Evolutionary conservation across 1,140 invertebrate species (phyloP).

Genomic region (Metaphire vulgaris): DNA sequence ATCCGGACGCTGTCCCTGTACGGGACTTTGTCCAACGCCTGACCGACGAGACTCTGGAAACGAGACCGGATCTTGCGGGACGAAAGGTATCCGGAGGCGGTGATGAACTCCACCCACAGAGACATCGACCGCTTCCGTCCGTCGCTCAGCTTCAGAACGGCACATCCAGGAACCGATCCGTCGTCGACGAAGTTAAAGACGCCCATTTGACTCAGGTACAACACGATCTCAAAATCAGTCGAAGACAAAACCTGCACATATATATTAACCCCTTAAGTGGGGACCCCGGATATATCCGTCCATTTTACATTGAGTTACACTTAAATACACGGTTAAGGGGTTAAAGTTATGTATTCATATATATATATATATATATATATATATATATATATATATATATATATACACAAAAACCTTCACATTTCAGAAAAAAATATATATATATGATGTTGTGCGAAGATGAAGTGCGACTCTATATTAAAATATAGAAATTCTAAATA

Average conservation of each 20-base stretch:
- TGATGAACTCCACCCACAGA: slow-evolving; percentile 94
- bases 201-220: slow-evolving; percentile 92
- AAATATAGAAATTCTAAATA: no score
- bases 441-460: no score
- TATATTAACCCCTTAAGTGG: no score
- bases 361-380: no score
- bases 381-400: no score
- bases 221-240: slow-evolving; percentile 83
- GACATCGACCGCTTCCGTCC: slow-evolving; percentile 91
- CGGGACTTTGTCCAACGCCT: slow-evolving; percentile 84
- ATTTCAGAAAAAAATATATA: no score
- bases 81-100: slow-evolving; percentile 83
- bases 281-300: no score
- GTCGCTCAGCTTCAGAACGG: slow-evolving; percentile 84
- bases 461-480: no score
- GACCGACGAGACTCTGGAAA: slow-evolving; percentile 84
- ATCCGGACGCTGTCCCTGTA: slow-evolving; percentile 80
- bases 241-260: slow-evolving; percentile 66
- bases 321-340: no score
- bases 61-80: slow-evolving; percentile 84
- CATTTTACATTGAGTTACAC: no score
- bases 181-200: slow-evolving; percentile 94
- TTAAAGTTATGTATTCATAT: no score
- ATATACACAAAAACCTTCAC: no score
- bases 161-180: slow-evolving; percentile 82